phyloP scores from a whole-genome alignment of 2,113 vertebrate species.

The Rhinoderma darwinii region DNA sequence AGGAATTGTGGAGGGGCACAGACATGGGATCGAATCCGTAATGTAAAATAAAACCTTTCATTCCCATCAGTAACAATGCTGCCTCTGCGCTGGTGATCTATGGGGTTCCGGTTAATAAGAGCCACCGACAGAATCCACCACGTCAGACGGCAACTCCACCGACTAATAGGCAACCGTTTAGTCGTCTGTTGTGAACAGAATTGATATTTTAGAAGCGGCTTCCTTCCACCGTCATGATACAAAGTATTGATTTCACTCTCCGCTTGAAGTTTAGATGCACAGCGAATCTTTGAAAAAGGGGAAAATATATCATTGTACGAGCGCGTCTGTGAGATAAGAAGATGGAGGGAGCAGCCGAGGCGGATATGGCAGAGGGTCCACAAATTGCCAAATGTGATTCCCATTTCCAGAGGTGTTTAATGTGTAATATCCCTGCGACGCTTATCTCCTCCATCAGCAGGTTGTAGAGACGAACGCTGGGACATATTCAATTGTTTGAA shows the following conservation, averaged over 20 bases:
- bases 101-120: neutral
- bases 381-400: conserved; percentile 57
- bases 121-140: neutral
- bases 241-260: conserved; percentile 38
- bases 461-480: neutral
- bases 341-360: neutral
- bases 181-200: conserved; percentile 19
- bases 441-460: conserved; percentile 64
- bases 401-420: conserved; percentile 56
- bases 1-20: neutral
- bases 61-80: neutral
- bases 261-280: conserved; percentile 19
- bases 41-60: too few relatives aligned
- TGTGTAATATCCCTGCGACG: conserved; percentile 61
- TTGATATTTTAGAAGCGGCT: conserved; percentile 21
- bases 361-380: conserved; percentile 24
- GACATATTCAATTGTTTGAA: neutral
- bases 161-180: conserved; percentile 1
- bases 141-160: neutral
- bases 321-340: conserved; percentile 16
- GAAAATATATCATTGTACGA: conserved; percentile 1
- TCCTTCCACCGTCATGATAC: conserved; percentile 33
- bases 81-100: neutral
- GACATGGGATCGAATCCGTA: too few relatives aligned
- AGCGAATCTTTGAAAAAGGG: conserved; percentile 5